Evolutionary conservation across 2,797 vertebrate species (phyloP), one percentile per base, ranked within the genome.

Genomic region (Tiaroga cobitis): DNA sequence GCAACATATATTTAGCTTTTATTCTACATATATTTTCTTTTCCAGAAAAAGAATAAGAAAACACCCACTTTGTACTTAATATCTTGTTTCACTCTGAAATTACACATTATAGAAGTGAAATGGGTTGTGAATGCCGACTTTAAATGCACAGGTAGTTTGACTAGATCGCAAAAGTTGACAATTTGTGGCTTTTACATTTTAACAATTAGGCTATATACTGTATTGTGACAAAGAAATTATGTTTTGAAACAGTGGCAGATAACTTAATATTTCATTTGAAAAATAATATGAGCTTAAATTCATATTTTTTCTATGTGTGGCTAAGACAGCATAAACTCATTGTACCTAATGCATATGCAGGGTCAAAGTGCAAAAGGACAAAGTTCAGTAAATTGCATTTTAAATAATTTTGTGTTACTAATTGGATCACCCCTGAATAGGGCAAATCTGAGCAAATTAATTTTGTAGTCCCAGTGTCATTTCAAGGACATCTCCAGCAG

Each of bases 401-500:
- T 59, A 56, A 68, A 78, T 79, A 65, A 78, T 63, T 43, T 68
- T 43, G 34, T 41, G 89, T 88, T 90, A 87, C 91, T 94, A 94
- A 93, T 93, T 92, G 91, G 90, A 87, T 89, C 85, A 32, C 86
- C 89, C 85, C 78, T 88, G 86, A 91, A 88, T 87, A 86, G 89
- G 89, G 88, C 90, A 90, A 91, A 90, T 90, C 89, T 82, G 89
- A 81, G 85, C 87, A 86, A 59, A 70, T 90, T 92, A 93, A 94
- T 94, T 63, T 93, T 90, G 87, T 29, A 89, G 92, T 91, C 89
- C 87, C 87, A 87, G 93, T 93, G 83, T 90, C 88, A 85, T 92
- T 91, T 93, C 92, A 95, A 95, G 94, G 94, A 93, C 93, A 87
- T 88, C 87, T 90, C 90, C 89, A 91, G 90, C 89, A 88, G 87